Conservation (phyloP, 2,797 vertebrate species). For the Toxotes lorentzi region DNA sequence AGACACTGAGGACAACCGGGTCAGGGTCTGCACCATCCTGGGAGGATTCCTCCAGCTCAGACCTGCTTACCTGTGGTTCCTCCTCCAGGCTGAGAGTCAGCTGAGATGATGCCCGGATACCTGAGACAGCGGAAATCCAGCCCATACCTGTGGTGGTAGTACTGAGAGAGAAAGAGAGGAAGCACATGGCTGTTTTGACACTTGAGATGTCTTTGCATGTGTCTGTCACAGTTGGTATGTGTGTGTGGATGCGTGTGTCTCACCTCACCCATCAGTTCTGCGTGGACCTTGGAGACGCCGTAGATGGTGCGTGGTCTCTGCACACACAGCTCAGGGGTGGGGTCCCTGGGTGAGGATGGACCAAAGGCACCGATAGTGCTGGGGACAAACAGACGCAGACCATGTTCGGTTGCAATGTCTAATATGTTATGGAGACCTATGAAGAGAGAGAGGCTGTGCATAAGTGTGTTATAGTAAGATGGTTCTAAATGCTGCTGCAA, state of each 20-base stretch:
- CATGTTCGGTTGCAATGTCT: constrained; percentile 91
- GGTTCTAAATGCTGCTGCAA: background rate
- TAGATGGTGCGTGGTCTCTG: constrained; percentile 95
- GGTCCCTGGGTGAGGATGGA: constrained; percentile 90
- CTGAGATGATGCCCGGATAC: constrained; percentile 93
- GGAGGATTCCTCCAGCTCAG: no score
- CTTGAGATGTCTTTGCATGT: background rate
- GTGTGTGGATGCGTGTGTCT: constrained; percentile 34
- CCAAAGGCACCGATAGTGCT: constrained; percentile 95
- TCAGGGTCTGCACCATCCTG: background rate
- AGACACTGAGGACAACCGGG: no score
- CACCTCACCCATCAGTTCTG: constrained; percentile 95
- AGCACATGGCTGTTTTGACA: background rate
- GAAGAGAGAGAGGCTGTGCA: constrained; percentile 35
- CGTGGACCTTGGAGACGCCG: constrained; percentile 93
- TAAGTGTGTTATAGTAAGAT: constrained; percentile 20
- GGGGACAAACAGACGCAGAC: constrained; percentile 91
- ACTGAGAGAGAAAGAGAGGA: constrained; percentile 73
- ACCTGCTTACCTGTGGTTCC: constrained; percentile 89
- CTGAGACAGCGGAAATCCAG: constrained; percentile 94
- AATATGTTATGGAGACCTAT: constrained; percentile 93
- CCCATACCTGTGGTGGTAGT: constrained; percentile 91
- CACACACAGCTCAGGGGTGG: constrained; percentile 91
- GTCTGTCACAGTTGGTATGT: background rate
- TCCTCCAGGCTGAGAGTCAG: constrained; percentile 91